A percentile compares a stretch with the other conserved stretches of the same genome.
phyloP scores from a whole-genome alignment of 1,140 invertebrate genomes.

The Tetragonula clypearis region DNA sequence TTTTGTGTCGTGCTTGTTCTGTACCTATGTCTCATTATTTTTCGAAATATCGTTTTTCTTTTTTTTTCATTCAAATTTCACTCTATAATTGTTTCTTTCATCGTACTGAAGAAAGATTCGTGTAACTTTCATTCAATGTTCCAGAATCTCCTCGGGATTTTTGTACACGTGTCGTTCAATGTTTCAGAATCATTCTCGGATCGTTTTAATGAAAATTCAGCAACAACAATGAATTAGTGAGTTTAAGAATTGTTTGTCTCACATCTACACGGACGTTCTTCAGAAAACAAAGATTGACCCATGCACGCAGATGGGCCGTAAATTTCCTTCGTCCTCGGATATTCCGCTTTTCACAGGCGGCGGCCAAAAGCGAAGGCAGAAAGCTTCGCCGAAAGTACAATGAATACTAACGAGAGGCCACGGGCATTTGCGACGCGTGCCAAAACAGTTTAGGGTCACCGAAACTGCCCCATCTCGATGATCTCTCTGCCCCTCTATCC shows the following conservation, averaged over 20 bases:
- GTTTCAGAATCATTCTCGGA: no score
- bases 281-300: not conserved
- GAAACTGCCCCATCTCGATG: conserved; percentile 37
- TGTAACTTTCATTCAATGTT: no score
- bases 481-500: not conserved
- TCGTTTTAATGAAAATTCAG: no score
- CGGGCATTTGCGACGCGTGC: conserved; percentile 60
- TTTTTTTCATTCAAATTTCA: no score
- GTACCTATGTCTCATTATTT: no score
- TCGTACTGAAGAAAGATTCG: no score
- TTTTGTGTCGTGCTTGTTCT: no score
- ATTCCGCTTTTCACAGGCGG: not conserved
- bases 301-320: conserved; percentile 55
- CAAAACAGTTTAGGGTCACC: conserved; percentile 68
- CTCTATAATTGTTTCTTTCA: no score
- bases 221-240: no score
- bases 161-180: no score
- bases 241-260: fast-evolving
- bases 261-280: not conserved
- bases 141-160: no score
- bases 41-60: no score
- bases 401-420: conserved; percentile 67
- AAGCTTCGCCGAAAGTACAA: conserved; percentile 50
- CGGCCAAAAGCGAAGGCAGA: not conserved
- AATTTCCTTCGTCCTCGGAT: conserved; percentile 44